Percentiles rank a stretch among this genome's conserved stretches.
phyloP scores from a whole-genome alignment of 2,888 invertebrate genomes.

The Cantharis rustica region DNA sequence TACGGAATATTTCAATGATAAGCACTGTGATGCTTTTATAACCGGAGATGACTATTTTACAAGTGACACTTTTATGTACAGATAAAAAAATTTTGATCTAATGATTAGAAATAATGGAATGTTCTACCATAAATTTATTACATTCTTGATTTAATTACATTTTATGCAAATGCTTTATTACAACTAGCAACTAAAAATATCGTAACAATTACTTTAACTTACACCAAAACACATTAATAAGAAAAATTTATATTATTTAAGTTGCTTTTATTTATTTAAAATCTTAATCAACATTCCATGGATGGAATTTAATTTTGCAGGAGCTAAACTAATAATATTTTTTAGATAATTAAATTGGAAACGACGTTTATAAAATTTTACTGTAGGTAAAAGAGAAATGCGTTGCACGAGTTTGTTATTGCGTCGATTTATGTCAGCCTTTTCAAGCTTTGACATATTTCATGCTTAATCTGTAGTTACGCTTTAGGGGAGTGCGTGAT shows the following conservation, averaged over 20 bases:
- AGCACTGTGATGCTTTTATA: not conserved
- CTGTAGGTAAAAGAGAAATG: not conserved
- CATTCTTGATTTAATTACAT: not conserved
- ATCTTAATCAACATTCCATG: no score
- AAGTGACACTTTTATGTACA: not conserved
- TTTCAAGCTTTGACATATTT: slow-evolving; percentile 19
- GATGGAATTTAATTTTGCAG: not conserved
- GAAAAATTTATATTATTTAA: no score
- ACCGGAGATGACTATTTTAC: not conserved
- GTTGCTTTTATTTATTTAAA: no score
- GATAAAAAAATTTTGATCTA: not conserved
- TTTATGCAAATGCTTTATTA: not conserved
- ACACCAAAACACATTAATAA: no score
- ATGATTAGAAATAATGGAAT: not conserved
- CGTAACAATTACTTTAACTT: no score
- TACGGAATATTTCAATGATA: not conserved
- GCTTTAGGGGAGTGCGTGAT: slow-evolving; percentile 8
- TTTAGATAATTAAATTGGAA: not conserved
- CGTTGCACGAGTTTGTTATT: slow-evolving; percentile 1
- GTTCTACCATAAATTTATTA: not conserved
- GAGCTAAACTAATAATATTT: not conserved
- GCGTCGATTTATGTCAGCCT: slow-evolving; percentile 9
- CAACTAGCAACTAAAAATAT: not conserved
- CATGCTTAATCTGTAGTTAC: slow-evolving; percentile 18
- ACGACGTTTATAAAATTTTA: not conserved